phyloP scores from a whole-genome alignment of 2,113 vertebrate genomes.

The Agelaius phoeniceus region DNA sequence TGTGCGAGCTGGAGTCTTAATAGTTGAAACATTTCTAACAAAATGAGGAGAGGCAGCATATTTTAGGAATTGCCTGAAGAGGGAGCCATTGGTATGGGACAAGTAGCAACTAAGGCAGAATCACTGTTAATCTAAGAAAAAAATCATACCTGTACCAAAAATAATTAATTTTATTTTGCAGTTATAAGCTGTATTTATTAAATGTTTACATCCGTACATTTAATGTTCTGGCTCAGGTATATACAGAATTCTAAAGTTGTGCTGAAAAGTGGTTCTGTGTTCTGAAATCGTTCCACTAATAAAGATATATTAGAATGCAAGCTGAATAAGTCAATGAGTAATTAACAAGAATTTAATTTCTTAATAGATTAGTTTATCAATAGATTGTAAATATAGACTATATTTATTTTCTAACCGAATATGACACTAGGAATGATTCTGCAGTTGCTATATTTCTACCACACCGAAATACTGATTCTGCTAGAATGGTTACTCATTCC shows the following conservation, averaged over 20 bases:
- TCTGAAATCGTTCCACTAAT: neutral
- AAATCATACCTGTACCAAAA: neutral
- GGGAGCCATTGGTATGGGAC: conserved; percentile 26
- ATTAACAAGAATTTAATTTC: neutral
- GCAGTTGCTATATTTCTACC: neutral
- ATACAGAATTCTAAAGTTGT: neutral
- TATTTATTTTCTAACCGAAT: neutral
- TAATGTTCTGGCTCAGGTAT: neutral
- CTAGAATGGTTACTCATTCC: neutral
- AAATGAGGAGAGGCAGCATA: neutral
- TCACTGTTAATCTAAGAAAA: neutral
- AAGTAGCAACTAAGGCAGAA: neutral
- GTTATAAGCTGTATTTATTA: neutral
- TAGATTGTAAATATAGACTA: neutral
- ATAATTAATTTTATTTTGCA: neutral
- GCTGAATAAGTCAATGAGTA: neutral
- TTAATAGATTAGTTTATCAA: neutral
- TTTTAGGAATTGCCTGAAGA: conserved; percentile 29
- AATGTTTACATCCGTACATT: neutral
- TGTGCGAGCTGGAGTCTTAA: rapidly evolving
- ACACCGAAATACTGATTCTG: neutral
- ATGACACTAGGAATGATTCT: neutral
- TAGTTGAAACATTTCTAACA: neutral
- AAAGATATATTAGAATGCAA: neutral
- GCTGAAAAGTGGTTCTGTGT: neutral